A percentile compares a stretch with the other conserved stretches of the same genome.
Evolutionary conservation across 37 sponge, comb jelly and placozoan genomes (phyloP).

Genomic region (Haliclona indistincta): DNA sequence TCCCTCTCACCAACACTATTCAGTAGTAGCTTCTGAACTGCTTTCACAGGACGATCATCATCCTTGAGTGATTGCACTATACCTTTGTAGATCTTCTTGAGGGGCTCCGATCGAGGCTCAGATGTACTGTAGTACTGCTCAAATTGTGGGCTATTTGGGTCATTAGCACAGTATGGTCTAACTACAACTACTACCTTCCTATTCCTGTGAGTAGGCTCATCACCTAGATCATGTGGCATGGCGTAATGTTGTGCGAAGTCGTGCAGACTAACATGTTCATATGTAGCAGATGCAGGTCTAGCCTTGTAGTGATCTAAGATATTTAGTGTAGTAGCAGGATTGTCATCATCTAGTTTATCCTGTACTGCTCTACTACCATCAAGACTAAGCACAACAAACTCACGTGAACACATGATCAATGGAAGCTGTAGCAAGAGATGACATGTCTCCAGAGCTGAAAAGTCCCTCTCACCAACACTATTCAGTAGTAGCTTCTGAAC

Average conservation of each 20-base stretch:
- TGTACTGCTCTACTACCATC: slow-evolving; percentile 43
- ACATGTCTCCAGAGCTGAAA: slow-evolving; percentile 47
- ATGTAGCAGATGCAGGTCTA: slow-evolving; percentile 5
- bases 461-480: slow-evolving; percentile 45
- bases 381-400: slow-evolving; percentile 25
- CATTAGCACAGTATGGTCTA: slow-evolving; percentile 46
- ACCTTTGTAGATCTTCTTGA: no score
- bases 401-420: slow-evolving; percentile 24
- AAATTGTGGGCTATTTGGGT: slow-evolving; percentile 48
- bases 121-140: slow-evolving; percentile 67
- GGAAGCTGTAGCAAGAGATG: slow-evolving; percentile 48
- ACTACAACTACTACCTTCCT: slow-evolving; percentile 32
- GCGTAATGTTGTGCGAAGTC: slow-evolving; percentile 22
- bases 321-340: no score
- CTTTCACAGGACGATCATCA: no score
- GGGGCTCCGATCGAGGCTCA: no score
- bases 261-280: slow-evolving; percentile 23
- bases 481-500: slow-evolving; percentile 14
- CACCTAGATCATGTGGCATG: slow-evolving; percentile 11
- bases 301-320: slow-evolving; percentile 2
- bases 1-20: no score
- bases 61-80: no score
- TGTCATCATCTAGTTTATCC: not conserved
- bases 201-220: not conserved
- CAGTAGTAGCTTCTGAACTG: no score